A percentile compares a stretch with the other conserved stretches of the same genome.
These are phyloP conservation scores for Laticauda colubrina DNA, from an alignment of 2,113 vertebrate species.

Conservation along the genomic window DNA sequence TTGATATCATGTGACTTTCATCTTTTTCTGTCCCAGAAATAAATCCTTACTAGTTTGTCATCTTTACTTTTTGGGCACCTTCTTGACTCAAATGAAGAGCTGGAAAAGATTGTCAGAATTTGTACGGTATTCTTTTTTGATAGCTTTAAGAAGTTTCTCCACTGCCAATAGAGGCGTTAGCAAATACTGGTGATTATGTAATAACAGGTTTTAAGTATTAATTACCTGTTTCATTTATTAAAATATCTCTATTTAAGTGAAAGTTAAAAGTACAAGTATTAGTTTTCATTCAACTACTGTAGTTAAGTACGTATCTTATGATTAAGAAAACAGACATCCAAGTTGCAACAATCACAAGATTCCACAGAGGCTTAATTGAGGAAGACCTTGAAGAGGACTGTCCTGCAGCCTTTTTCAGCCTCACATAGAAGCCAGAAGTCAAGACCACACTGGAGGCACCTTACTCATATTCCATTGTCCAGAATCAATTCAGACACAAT, in stretches of 20 bases:
- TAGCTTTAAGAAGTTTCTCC: background rate
- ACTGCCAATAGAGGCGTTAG: background rate
- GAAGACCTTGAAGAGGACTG: background rate
- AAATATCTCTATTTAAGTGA: background rate
- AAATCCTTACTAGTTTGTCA: background rate
- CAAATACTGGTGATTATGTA: background rate
- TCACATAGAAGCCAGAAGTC: background rate
- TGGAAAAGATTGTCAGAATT: background rate
- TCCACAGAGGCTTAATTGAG: background rate
- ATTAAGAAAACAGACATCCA: background rate
- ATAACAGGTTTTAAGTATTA: background rate
- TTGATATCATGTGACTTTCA: background rate
- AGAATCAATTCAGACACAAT: background rate
- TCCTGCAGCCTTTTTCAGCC: background rate
- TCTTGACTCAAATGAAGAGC: background rate
- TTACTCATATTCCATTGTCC: background rate
- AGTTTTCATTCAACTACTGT: background rate
- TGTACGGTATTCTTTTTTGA: background rate
- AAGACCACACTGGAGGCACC: background rate
- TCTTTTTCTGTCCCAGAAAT: background rate
- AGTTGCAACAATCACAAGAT: background rate
- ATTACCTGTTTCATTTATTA: background rate
- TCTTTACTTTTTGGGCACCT: background rate
- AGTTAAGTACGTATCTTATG: background rate
- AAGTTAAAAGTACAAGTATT: background rate